Base-by-base conservation (phyloP, 1,140 invertebrate genomes). In the Ruditapes philippinarum region DNA sequence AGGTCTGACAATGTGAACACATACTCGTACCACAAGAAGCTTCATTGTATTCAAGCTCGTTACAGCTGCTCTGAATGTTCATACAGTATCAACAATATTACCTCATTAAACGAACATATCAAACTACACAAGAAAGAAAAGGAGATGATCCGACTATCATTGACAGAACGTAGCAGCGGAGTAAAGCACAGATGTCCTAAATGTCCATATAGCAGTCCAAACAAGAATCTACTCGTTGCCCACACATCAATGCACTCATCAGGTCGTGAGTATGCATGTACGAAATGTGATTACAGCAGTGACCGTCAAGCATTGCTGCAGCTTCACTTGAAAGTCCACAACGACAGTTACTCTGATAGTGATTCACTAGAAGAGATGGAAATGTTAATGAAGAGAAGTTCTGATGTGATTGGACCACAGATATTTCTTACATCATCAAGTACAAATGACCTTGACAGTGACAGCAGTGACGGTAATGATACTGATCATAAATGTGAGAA, bases 41-140 rank as follows among this genome's bases (percentile, higher is more conserved):
- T 94, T 65, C 95, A 95, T 79, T 91, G 91, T 14, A 92, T 92
- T 1, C 74, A 78, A 19, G 94, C 92, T 3, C 90, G 92, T 19
- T 95, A 93, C 83, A 90, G 84, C 28, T 95, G 95, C 78, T 90
- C 84, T 19, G 79, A 93, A 22, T 95, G 95, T 65, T 92, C 92
- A 3, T 95, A 93, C 91, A 93, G 92, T 74, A 92, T 93, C 28
- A 89, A 93, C 28, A 91, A 92, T 73, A 91, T 87, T 84, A 92
- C 92, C 36, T 91, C 93, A 11, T 82, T 94, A 11, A 91, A 90
- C 25, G 93, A 95, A 80, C 94, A 95, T 86, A 91, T 92, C 76
- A 92, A 89, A 57, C 89, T 94, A 0, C 94, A 95, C 80, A 86
- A 93, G 36, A 89, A 89, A 33, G 82, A 90, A 31, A 33, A 54